Evolutionary conservation across 1,140 invertebrate genomes (phyloP), one percentile per base, ranked within the genome.

Genomic region (Caerostris extrusa): DNA sequence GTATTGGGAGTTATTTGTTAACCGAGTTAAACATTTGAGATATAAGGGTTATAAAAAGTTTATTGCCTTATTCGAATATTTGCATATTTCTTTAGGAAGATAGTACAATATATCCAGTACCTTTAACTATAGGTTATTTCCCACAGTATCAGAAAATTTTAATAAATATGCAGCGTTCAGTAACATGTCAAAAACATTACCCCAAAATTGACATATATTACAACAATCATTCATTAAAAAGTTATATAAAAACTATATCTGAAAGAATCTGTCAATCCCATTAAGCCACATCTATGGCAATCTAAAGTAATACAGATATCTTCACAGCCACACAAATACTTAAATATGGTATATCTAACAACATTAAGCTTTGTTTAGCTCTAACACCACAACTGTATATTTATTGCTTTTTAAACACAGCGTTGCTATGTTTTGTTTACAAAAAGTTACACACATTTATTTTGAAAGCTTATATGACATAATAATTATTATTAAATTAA

Each of bases 191-290:
- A 87, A 93, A 93, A 93, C 61, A 92, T 85, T 69, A 93, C 83
- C 61, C 91, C 83, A 87, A 93, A 93, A 81, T 56, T 93, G 64
- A 88, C 92, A 93, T 88, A 92, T 86, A 81, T 77, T 87, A 93
- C 85, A 93, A 93, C 92, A 93, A 61, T 88, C 61, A 71, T 69
- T 53, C 34, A 4, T 93, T 82, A 93, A 88, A 93, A 93, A 93
- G 92, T 93, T 85, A 93, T 93, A 88, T 88, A 93, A 93, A 91
- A 93, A 86, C 82, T 87, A 87, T 88, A 87, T 60, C 64, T 88
- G 92, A 93, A 88, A 61, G 85, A 93, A 87, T 93, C 92, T 93
- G 85, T 69, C 69, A 93, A 77, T 88, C 58, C 83, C 55, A 61
- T 83, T 64, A 92, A 56, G 83, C 67, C 83, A 86, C 19, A 67